Conservation (phyloP, 2,113 vertebrate species). For the Python bivittatus region DNA sequence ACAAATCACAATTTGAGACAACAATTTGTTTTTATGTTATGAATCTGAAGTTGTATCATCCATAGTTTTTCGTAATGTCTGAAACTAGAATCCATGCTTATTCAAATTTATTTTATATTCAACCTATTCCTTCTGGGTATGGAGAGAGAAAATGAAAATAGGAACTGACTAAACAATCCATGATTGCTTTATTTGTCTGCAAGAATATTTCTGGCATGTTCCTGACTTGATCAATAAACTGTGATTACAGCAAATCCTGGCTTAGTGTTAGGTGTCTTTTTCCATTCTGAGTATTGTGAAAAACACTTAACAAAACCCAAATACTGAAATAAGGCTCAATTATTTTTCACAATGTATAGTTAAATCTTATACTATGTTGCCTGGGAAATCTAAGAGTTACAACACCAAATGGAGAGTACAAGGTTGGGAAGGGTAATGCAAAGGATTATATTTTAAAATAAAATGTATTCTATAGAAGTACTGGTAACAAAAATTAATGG, state of each 20-base stretch:
- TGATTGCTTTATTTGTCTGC: not conserved
- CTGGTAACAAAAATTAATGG: not conserved
- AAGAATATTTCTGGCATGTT: not conserved
- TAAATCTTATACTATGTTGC: not conserved
- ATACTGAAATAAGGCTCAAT: not conserved
- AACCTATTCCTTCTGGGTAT: not conserved
- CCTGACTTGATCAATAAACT: not conserved
- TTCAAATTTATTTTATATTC: not conserved
- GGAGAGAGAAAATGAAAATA: not conserved
- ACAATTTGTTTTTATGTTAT: not conserved
- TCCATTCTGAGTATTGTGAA: not conserved
- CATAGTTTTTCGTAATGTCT: not conserved
- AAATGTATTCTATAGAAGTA: not conserved
- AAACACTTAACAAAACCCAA: not conserved
- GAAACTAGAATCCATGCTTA: not conserved
- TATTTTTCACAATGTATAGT: not conserved
- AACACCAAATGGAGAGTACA: not conserved
- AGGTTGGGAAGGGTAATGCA: not conserved
- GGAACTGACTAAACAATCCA: not conserved
- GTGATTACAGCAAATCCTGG: not conserved
- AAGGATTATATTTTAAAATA: not conserved
- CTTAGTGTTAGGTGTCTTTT: not conserved
- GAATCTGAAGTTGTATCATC: not conserved
- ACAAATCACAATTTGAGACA: not conserved
- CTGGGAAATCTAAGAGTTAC: not conserved